phyloP scores from a whole-genome alignment of 2,113 vertebrate species.

The Corythornis madagascariensis region DNA sequence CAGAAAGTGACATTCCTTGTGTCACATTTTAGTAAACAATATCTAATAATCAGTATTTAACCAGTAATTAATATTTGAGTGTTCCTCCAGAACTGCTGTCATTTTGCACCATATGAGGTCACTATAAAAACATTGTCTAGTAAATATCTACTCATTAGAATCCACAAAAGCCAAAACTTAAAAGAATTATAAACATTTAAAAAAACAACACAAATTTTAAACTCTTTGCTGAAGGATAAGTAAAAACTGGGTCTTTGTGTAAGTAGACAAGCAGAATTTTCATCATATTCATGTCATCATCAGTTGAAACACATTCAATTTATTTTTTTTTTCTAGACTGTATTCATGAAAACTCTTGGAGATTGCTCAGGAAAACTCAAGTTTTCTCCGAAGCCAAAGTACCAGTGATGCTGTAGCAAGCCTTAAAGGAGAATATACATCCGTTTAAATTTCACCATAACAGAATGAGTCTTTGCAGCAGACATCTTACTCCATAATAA shows the following conservation, averaged over 20 bases:
- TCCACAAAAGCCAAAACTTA: not conserved
- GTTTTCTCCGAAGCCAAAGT: not conserved
- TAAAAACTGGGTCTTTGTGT: not conserved
- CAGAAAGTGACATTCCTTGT: not conserved
- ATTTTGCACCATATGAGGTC: too few relatives aligned
- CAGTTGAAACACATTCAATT: not conserved
- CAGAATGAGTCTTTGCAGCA: not conserved
- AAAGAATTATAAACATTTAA: not conserved
- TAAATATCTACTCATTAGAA: not conserved
- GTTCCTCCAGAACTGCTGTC: not conserved
- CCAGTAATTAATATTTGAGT: not conserved
- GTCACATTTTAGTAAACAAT: not conserved
- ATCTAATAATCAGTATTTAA: not conserved
- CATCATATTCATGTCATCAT: accelerated
- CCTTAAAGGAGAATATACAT: not conserved
- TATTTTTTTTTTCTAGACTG: not conserved
- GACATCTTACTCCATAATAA: not conserved
- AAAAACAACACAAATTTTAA: not conserved
- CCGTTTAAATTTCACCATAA: not conserved
- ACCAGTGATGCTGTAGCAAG: not conserved
- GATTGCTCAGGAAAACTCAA: not conserved
- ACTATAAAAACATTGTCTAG: not conserved
- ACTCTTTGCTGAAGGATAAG: not conserved
- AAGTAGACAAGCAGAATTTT: not conserved
- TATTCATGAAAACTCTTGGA: not conserved